Conservation (phyloP, 2,888 invertebrate species). For the Cheilosia vernalis region DNA sequence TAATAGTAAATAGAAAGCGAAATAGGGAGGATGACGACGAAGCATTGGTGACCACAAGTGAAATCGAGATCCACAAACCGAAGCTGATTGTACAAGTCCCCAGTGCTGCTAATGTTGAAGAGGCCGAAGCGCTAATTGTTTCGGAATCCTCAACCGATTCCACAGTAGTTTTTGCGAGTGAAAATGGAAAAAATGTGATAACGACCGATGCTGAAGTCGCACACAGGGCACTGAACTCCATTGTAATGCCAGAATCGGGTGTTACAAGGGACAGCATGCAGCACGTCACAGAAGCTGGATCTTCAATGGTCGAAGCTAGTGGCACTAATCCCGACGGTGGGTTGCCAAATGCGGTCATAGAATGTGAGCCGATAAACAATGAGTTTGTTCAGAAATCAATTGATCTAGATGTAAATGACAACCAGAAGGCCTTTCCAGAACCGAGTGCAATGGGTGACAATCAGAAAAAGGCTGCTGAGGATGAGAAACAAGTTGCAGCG, state of each 20-base stretch:
- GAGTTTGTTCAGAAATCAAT: no score
- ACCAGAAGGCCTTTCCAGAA: no score
- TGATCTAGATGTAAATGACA: no score
- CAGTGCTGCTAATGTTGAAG: no score
- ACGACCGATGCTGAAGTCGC: background rate
- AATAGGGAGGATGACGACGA: background rate
- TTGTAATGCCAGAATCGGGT: background rate
- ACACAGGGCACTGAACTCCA: background rate
- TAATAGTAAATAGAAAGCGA: no score
- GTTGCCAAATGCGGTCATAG: no score
- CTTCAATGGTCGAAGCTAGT: background rate
- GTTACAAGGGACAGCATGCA: background rate
- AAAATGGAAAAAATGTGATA: background rate
- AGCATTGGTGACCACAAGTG: background rate
- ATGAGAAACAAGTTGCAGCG: no score
- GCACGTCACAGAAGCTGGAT: background rate
- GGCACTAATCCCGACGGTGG: no score
- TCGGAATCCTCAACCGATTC: background rate
- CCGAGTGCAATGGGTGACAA: no score
- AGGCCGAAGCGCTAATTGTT: no score
- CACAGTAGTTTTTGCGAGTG: background rate
- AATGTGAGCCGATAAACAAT: no score
- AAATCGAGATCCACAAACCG: background rate
- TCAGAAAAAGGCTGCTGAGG: no score
- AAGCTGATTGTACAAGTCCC: background rate